These are phyloP conservation scores for Apodemus agrarius DNA, from an alignment of 2,797 vertebrate genomes.

Conservation along the genomic window DNA sequence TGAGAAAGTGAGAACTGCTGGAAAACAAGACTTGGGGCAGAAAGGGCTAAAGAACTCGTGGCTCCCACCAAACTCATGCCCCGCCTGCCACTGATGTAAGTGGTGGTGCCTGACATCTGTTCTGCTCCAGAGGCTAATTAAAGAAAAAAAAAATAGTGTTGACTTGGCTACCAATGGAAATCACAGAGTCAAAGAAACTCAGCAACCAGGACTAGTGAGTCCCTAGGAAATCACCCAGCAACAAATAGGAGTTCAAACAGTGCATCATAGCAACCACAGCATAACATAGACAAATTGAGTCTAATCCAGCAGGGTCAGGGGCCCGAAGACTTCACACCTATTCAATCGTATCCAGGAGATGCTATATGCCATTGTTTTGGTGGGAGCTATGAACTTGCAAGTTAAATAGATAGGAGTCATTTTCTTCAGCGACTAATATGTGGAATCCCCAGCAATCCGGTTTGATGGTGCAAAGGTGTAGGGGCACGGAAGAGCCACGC, in stretches of 20 bases:
- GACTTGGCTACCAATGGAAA: slow-evolving; percentile 57
- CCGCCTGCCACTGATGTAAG: slow-evolving; percentile 17
- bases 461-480: not conserved
- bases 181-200: slow-evolving; percentile 24
- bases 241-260: slow-evolving; percentile 62
- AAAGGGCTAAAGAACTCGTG: not conserved
- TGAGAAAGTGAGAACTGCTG: slow-evolving; percentile 32
- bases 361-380: not conserved
- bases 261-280: slow-evolving; percentile 65
- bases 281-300: slow-evolving; percentile 4
- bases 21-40: not conserved
- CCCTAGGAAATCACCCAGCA: slow-evolving; percentile 59
- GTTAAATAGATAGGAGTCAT: slow-evolving; percentile 1
- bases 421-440: not conserved
- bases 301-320: not conserved
- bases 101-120: not conserved
- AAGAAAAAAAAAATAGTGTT: slow-evolving; percentile 28
- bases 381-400: not conserved
- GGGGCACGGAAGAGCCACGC: not conserved
- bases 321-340: not conserved
- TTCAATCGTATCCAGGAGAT: not conserved
- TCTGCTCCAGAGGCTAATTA: slow-evolving; percentile 42
- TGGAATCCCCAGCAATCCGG: not conserved
- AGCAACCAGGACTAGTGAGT: slow-evolving; percentile 41
- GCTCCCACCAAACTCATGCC: slow-evolving; percentile 10